Base-by-base conservation (phyloP, 1,140 invertebrate species). In the Pseudomyrmex pallidus region DNA sequence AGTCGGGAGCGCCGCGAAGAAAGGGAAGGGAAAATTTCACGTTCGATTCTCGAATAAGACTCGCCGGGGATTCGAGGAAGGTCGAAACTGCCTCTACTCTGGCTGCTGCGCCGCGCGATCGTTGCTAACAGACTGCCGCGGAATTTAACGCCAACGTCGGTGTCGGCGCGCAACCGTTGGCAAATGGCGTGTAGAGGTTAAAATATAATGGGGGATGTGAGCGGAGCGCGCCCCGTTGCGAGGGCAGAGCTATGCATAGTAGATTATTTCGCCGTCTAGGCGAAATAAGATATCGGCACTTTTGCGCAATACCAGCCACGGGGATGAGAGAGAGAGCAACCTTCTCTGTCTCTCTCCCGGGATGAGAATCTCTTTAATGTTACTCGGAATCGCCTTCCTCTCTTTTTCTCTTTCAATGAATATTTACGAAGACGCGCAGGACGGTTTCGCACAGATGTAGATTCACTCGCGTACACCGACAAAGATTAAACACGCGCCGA, bases 171-270 rank as follows among this genome's bases (percentile, higher is more conserved):
- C 68, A 52, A 63, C 77, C 80, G 63, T 82, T 46, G 85, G 80
- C 77, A 67, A 87, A 86, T 70, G 72, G 73, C 56, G 61, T 68
- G 63, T 50, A 52, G 67, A 20, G 35, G 74, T 88, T 82, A 87
- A 85, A 88, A 88, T 89, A 86, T 89, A 89, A 89, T 86, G 82
- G 86, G 35, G 68, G 63, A 78, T 76, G 52, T 52, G 82, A 64
- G 66, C 59, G 80, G 57, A 74, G 56, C 22, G 74, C 52, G 66
- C 22, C 22, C 20, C 67, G 66, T 17, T 35, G 63, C 20, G 25
- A 62, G 68, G 59, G 59, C 54, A 70, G 72, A 76, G 68, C 87
- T 89, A 89, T 89, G 87, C 87, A 88, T 86, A 86, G 87, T 61
- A 74, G 84, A 88, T 88, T 86, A 86, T 89, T 88, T 88, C 74